Conservation (phyloP, 1,140 invertebrate species). For the Aleiodes sp. region DNA sequence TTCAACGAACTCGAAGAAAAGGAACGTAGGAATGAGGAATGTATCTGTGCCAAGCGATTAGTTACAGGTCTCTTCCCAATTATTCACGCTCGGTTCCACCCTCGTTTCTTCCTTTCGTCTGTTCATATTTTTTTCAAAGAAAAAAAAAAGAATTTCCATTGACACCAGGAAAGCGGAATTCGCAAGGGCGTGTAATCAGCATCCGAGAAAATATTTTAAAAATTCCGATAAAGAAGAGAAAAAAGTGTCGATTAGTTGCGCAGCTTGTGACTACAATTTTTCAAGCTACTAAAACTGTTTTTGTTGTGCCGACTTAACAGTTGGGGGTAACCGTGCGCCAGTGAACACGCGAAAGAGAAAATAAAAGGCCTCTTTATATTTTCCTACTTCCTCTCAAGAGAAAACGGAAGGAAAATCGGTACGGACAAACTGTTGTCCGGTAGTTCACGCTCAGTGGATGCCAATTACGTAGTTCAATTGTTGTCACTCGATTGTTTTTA, state of each 20-base stretch:
- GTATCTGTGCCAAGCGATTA: conserved; percentile 10
- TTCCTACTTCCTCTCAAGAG: not conserved
- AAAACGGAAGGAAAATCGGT: conserved; percentile 5
- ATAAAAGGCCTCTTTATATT: not conserved
- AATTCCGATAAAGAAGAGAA: not conserved
- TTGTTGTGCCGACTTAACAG: conserved; percentile 12
- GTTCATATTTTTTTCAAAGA: not conserved
- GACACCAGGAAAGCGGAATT: not conserved
- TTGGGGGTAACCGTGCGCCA: not conserved
- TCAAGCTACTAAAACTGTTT: not conserved
- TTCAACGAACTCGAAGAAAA: not conserved
- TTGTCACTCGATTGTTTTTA: conserved; percentile 15
- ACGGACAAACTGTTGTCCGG: not conserved
- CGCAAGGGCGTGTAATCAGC: conserved; percentile 15
- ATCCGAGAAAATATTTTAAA: not conserved
- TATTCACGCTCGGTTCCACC: conserved; percentile 11
- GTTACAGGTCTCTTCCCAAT: conserved; percentile 13
- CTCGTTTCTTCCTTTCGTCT: not conserved
- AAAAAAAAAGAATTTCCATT: not conserved
- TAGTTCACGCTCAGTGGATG: conserved; percentile 5
- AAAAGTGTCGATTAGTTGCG: conserved; percentile 26
- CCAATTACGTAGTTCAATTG: not conserved
- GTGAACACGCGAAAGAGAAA: not conserved
- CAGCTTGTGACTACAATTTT: not conserved
- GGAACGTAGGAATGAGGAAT: not conserved